These are phyloP conservation scores for Muscicapa comitata DNA, from an alignment of 2,797 vertebrate genomes.

Conservation along the genomic window DNA sequence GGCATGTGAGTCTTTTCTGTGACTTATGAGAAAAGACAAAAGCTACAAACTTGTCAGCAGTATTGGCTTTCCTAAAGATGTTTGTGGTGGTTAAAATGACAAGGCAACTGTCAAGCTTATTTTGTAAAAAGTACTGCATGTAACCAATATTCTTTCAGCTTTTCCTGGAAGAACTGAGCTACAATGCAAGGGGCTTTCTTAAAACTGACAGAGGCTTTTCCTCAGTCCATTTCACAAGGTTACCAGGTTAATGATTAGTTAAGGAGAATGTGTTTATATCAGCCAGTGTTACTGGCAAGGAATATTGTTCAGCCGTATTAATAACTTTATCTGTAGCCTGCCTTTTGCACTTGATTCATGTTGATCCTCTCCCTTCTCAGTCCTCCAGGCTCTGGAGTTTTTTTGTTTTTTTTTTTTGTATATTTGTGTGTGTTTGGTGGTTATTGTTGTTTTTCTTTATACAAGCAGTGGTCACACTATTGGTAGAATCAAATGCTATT, in stretches of 20 bases:
- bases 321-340: background rate
- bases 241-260: slow-evolving; percentile 29
- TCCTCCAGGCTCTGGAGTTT: background rate
- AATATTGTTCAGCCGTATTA: background rate
- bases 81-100: background rate
- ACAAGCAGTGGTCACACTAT: background rate
- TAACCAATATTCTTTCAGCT: background rate
- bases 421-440: background rate
- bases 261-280: background rate
- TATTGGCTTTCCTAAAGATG: background rate
- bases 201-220: background rate
- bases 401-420: background rate
- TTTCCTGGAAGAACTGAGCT: background rate
- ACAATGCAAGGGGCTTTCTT: background rate
- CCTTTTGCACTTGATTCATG: background rate
- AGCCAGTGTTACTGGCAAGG: background rate
- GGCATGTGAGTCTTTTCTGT: background rate
- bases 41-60: background rate
- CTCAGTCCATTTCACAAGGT: background rate
- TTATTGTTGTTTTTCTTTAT: background rate
- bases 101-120: background rate
- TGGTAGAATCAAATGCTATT: background rate
- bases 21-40: background rate
- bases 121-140: background rate
- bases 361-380: background rate